Evolutionary conservation across 2,113 vertebrate genomes (phyloP), one percentile per base, ranked within the genome.

Genomic region (Chamaea fasciata): DNA sequence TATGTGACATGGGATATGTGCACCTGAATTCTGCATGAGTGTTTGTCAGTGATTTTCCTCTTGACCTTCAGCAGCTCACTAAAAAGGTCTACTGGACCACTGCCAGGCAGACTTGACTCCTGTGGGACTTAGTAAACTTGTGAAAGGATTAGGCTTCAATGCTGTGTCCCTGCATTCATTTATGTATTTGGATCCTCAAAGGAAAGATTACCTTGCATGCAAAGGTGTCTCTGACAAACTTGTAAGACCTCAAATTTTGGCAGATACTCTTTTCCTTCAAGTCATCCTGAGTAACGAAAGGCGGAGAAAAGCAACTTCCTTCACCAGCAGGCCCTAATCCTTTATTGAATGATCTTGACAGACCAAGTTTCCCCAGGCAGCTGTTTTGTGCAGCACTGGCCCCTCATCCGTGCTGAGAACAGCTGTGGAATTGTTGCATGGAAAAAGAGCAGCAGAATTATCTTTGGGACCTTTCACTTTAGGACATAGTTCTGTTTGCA

Each of bases 1-100:
- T 15, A 0, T 21, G 47, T 1, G 7, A 39, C 0, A 2, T 1
- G 6, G 50, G 42, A 20, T 39, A 31, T 2, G 10, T 20, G 44
- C 35, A 59, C 8, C 39, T 64, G 44, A 67, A 68, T 81, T 82
- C 69, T 65, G 26, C 76, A 33, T 0, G 4, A 0, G 0, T 62
- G 7, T 68, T 89, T 79, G 52, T 23, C 35, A 22, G 7, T 50
- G 62, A 35, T 87, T 90, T 91, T 84, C 89, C 19, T 78, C 57
- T 65, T 76, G 78, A 87, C 83, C 81, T 91, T 83, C 37, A n/a
- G 21, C 37, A 81, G 33, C 65, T 73, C 47, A 27, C 28, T 76
- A 23, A 87, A 82, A 67, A 90, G 24, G 2, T 82, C 62, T 71
- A 0, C 57, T 60, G 87, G 78, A 67, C 41, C 26, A 7, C 17